Evolutionary conservation across 2,113 vertebrate genomes (phyloP).

Genomic region (Sinocyclocheilus anophthalmus): DNA sequence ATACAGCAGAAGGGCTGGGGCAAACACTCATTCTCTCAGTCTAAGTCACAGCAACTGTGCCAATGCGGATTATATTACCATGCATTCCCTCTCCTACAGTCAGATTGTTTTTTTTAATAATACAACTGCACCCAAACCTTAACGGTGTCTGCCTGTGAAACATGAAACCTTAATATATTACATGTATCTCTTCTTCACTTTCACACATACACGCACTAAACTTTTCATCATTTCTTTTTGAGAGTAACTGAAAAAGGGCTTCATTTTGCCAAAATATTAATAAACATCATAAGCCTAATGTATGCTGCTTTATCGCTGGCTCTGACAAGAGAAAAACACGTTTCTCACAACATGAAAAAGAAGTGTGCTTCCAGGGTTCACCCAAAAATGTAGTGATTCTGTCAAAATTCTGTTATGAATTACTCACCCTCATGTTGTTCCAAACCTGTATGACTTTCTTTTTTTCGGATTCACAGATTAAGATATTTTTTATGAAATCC

Average conservation of each 20-base stretch:
- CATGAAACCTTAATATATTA: not conserved
- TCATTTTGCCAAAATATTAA: not conserved
- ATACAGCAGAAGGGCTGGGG: not conserved
- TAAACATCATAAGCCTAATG: no score
- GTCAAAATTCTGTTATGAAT: no score
- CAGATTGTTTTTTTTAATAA: conserved; percentile 64
- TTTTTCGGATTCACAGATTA: no score
- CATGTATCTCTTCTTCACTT: not conserved
- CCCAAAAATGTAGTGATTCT: no score
- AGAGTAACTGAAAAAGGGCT: not conserved
- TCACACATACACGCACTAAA: not conserved
- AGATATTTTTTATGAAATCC: no score
- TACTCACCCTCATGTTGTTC: no score
- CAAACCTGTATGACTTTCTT: no score
- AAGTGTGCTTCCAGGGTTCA: no score
- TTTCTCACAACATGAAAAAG: no score
- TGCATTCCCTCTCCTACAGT: conserved; percentile 39
- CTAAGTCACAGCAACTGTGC: conserved; percentile 54
- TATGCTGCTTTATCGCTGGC: not conserved
- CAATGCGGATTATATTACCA: conserved; percentile 46
- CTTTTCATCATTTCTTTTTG: not conserved
- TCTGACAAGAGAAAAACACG: not conserved
- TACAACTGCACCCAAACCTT: conserved; percentile 48
- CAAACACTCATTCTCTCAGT: conserved; percentile 44
- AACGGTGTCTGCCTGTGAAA: not conserved